Evolutionary conservation across 2,797 vertebrate genomes (phyloP).

Genomic region (Falco columbarius): DNA sequence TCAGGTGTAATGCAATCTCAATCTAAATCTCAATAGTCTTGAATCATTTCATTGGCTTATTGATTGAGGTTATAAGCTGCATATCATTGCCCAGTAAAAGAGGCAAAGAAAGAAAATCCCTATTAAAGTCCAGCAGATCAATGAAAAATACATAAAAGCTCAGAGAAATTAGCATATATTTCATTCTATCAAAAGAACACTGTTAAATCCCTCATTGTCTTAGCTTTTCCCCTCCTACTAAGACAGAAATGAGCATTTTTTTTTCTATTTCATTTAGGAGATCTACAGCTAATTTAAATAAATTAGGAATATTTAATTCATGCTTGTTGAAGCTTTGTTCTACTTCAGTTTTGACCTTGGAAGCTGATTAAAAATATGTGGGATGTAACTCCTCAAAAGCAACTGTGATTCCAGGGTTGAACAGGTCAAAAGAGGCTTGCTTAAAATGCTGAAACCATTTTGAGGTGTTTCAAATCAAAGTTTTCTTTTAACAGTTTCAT

Average conservation of each 20-base stretch:
- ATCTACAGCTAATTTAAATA: background rate
- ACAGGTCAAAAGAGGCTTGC: background rate
- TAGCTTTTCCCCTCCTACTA: background rate
- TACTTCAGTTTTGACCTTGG: slow-evolving; percentile 27
- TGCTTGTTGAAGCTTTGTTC: background rate
- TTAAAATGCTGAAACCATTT: background rate
- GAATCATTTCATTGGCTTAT: background rate
- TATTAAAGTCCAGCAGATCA: background rate
- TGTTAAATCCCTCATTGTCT: background rate
- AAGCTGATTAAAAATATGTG: background rate
- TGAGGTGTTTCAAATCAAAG: background rate
- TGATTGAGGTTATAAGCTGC: background rate
- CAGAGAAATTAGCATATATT: background rate
- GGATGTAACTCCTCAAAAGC: background rate
- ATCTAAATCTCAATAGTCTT: background rate
- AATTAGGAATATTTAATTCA: background rate
- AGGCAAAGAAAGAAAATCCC: background rate
- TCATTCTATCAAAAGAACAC: background rate
- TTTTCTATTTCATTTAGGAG: background rate
- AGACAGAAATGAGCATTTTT: background rate
- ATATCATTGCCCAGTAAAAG: background rate
- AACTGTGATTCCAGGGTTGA: background rate
- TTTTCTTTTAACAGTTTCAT: background rate
- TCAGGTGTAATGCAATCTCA: background rate
- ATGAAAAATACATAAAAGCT: slow-evolving; percentile 16